Evolutionary conservation across 2,888 invertebrate species (phyloP), one percentile per base, ranked within the genome.

Genomic region (Microplitis manilae): DNA sequence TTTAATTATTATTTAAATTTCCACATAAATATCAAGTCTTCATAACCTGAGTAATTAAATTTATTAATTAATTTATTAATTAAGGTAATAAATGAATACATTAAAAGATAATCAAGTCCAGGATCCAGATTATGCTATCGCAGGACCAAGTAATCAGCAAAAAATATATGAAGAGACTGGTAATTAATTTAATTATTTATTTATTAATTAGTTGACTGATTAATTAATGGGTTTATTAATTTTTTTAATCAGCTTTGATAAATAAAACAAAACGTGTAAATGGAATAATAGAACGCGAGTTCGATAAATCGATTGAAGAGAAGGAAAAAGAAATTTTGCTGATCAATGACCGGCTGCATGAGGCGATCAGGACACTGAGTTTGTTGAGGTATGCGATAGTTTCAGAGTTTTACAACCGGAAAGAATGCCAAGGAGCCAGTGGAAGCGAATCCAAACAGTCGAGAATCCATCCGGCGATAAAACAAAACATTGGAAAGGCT

Each of bases 401-500:
- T 6, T 91, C 91, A 7, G 91, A 92, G n/a, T 94, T 92, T 87
- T 94, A 94, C 80, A 92, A 91, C 77, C 91, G 92, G 76, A 92
- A 92, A 82, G 91, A 92, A 82, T 89, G 92, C 75, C 86, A 90
- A 62, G 86, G 89, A 20, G 88, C 89, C 9, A 82, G 83, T 0
- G 89, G 90, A 65, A 87, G 89, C 30, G 84, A 85, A 1, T 78
- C 88, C 1, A 90, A 90, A 68, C 92, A 92, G 82, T 90, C 88
- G 20, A 88, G 91, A 5, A 92, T 96, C 68, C 96, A 96, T 90
- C 96, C 96, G 0, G 94, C 96, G 0, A 90, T 96, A 0, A 94
- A 94, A 77, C 94, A 94, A 84, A 90, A 95, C 9, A 91, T 96
- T 0, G 94, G 94, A 5, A 92, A 93, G 83, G 89, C 90, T 75